Conservation (phyloP, 2,888 invertebrate species). For the Camponotus fellah region DNA sequence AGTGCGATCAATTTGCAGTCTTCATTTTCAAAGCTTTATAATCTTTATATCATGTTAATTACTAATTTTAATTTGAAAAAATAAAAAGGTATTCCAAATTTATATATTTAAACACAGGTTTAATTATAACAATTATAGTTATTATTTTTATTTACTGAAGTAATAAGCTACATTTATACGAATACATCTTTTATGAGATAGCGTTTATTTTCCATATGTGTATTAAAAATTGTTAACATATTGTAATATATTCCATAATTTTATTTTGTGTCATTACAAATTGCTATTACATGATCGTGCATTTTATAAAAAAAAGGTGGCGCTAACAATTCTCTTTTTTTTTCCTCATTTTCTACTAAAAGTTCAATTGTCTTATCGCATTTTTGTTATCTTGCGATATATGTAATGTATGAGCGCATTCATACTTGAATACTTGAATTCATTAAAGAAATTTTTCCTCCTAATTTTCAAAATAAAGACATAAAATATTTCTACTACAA, state of each 20-base stretch:
- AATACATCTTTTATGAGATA: constrained; percentile 9
- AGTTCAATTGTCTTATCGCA: constrained; percentile 17
- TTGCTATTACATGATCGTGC: neutral
- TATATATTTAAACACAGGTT: neutral
- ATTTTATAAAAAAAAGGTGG: neutral
- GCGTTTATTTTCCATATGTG: neutral
- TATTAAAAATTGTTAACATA: neutral
- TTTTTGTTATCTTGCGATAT: neutral
- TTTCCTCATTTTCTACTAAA: neutral
- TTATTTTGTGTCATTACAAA: neutral
- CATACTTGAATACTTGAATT: neutral
- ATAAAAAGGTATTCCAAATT: neutral
- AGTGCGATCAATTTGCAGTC: neutral
- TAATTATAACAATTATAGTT: neutral
- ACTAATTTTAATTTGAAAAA: neutral
- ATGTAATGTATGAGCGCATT: neutral
- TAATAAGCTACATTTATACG: neutral
- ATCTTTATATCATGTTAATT: constrained; percentile 13
- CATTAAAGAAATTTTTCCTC: neutral
- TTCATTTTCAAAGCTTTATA: neutral
- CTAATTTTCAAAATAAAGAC: neutral
- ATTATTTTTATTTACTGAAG: neutral
- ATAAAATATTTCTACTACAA: neutral
- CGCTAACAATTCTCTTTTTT: neutral
- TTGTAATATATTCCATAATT: neutral